A percentile compares a stretch with the other conserved stretches of the same genome.
These are phyloP conservation scores for Cynopterus brachyotis DNA, from an alignment of 2,113 vertebrate genomes.

Conservation along the genomic window DNA sequence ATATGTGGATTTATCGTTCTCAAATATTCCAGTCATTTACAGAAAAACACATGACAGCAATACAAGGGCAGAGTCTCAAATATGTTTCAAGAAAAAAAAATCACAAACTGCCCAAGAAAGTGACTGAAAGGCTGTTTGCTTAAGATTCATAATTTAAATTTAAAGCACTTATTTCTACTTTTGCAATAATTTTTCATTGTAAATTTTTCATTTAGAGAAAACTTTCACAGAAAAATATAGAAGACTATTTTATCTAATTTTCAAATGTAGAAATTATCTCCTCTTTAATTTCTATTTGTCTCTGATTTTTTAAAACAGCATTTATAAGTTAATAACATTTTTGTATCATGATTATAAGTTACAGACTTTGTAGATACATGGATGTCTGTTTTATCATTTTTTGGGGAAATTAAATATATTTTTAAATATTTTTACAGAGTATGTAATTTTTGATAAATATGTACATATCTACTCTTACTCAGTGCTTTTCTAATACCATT, in stretches of 20 bases:
- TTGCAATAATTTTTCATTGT: not conserved
- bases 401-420: not conserved
- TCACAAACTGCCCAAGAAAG: not conserved
- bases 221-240: not conserved
- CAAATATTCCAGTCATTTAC: not conserved
- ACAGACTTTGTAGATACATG: not conserved
- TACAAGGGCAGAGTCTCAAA: not conserved
- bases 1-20: not conserved
- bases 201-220: not conserved
- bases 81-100: not conserved
- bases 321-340: not conserved
- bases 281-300: not conserved
- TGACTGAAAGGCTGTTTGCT: not conserved
- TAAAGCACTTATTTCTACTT: not conserved
- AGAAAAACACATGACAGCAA: not conserved
- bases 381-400: not conserved
- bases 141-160: not conserved
- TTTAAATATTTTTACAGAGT: not conserved
- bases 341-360: not conserved
- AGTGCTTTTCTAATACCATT: not conserved
- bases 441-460: not conserved
- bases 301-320: not conserved
- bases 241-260: not conserved
- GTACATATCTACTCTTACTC: not conserved
- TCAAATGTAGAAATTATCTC: not conserved